Evolutionary conservation across 30 jellyfish, hydroid and myxozoan genomes (phyloP).

Genomic region (Aurelia sp.): DNA sequence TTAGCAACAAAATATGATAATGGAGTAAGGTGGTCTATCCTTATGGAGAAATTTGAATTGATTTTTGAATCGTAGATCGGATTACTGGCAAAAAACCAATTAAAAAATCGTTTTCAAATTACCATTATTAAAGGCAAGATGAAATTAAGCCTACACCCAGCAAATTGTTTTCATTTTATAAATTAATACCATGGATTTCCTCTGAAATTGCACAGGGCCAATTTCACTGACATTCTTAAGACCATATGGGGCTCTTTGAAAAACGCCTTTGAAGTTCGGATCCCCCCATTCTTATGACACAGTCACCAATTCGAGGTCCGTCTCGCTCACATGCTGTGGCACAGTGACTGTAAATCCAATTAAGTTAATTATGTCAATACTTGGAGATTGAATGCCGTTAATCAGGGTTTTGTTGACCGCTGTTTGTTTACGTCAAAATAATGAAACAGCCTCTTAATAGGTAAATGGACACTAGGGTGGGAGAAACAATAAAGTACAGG

Average conservation of each 20-base stretch:
- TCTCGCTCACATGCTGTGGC: constrained; percentile 50
- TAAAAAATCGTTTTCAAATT: not conserved
- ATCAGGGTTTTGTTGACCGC: constrained; percentile 12
- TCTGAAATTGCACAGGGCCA: constrained; percentile 1
- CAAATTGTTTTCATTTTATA: not conserved
- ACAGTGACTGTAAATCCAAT: constrained; percentile 34
- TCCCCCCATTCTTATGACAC: not conserved
- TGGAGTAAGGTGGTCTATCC: too few relatives aligned
- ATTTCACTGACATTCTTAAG: not conserved
- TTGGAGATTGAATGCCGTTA: constrained; percentile 14
- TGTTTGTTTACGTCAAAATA: constrained; percentile 43
- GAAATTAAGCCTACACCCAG: constrained; percentile 2
- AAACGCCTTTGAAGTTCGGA: not conserved
- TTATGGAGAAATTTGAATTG: too few relatives aligned
- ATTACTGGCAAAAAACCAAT: too few relatives aligned
- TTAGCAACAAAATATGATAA: too few relatives aligned
- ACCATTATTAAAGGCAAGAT: not conserved
- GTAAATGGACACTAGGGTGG: not conserved
- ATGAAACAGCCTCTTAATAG: constrained; percentile 20
- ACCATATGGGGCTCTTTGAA: not conserved
- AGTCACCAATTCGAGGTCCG: constrained; percentile 24
- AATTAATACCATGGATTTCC: not conserved
- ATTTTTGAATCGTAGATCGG: too few relatives aligned
- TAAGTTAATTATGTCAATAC: constrained; percentile 31
- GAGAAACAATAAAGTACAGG: not conserved